Evolutionary conservation across 2,888 invertebrate genomes (phyloP).

Genomic region (Halictus ligatus): DNA sequence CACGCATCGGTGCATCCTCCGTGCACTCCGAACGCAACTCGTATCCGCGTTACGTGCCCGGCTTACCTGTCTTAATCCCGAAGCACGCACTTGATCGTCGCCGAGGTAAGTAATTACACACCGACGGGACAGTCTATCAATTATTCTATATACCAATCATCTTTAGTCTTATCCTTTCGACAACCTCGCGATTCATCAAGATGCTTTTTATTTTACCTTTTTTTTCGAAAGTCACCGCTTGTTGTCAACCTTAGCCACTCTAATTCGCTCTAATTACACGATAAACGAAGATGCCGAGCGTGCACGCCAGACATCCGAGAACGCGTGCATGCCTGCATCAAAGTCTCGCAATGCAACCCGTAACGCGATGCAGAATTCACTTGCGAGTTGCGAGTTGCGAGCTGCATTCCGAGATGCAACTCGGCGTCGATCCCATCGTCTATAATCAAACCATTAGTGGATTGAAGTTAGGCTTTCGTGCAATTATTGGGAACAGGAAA

Average conservation of each 20-base stretch:
- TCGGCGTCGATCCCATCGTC: background rate
- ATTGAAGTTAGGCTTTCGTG: background rate
- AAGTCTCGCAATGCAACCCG: slow-evolving; percentile 27
- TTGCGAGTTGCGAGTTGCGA: background rate
- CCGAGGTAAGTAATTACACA: background rate
- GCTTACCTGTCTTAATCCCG: slow-evolving; percentile 15
- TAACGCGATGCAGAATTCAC: background rate
- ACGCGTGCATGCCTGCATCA: slow-evolving; percentile 17
- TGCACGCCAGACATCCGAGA: background rate
- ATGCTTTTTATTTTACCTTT: no score
- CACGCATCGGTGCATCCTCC: slow-evolving; percentile 30
- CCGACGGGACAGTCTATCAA: background rate
- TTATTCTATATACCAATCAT: background rate
- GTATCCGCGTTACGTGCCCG: slow-evolving; percentile 37
- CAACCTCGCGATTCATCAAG: background rate
- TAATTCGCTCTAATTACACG: slow-evolving; percentile 21
- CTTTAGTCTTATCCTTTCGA: no score
- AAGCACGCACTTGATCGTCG: slow-evolving; percentile 7
- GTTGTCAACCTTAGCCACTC: background rate
- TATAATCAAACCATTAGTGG: background rate
- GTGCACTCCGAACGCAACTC: slow-evolving; percentile 19
- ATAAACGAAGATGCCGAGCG: slow-evolving; percentile 22
- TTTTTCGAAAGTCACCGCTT: background rate
- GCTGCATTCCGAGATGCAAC: background rate
- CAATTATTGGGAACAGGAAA: background rate